Percentiles rank a stretch among this genome's conserved stretches.
Evolutionary conservation across 1,140 invertebrate species (phyloP).

Genomic region (Dreissena polymorpha): DNA sequence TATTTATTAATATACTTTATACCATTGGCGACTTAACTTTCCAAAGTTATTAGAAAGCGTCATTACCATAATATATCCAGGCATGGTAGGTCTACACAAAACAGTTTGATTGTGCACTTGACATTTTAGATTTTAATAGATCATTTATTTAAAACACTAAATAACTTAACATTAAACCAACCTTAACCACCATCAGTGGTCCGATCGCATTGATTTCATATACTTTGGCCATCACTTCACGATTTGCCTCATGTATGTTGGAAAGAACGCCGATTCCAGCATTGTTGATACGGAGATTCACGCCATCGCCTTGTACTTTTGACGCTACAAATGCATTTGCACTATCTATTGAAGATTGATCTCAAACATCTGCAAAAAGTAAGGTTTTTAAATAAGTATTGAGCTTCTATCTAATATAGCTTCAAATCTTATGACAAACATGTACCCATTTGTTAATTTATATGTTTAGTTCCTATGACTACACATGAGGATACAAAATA

Average conservation of each 20-base stretch:
- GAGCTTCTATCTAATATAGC: too few species aligned
- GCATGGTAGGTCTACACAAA: background rate
- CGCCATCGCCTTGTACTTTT: constrained; percentile 6
- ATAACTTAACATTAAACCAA: background rate
- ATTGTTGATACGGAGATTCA: constrained; percentile 27
- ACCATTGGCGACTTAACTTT: background rate
- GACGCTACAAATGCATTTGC: background rate
- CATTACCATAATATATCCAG: background rate
- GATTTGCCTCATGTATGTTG: background rate
- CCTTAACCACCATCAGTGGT: constrained; percentile 27
- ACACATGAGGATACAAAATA: too few species aligned
- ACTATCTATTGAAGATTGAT: constrained; percentile 3
- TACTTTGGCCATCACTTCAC: background rate
- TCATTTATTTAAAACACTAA: too few species aligned
- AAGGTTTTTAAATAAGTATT: too few species aligned
- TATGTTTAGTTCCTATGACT: too few species aligned
- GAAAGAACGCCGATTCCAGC: background rate
- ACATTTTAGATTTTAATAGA: background rate
- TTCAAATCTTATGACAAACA: too few species aligned
- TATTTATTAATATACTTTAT: background rate
- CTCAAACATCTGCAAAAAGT: background rate
- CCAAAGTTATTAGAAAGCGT: background rate
- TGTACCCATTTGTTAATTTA: too few species aligned
- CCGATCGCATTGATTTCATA: constrained; percentile 23
- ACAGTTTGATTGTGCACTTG: background rate